These are phyloP conservation scores for Columba janthina DNA, from an alignment of 2,113 vertebrate species.

Conservation along the genomic window DNA sequence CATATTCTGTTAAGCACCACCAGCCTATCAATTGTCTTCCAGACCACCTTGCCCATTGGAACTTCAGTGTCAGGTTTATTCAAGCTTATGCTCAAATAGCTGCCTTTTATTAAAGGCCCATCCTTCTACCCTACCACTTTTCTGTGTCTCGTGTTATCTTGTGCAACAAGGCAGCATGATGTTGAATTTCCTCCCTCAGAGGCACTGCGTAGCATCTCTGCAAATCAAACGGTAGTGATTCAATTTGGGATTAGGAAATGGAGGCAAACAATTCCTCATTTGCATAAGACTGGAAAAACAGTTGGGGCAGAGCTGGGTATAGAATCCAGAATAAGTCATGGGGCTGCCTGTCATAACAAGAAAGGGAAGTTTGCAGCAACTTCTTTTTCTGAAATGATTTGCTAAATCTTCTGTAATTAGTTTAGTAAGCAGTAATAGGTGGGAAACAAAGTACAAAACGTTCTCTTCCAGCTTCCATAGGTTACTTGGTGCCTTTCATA, in stretches of 20 bases:
- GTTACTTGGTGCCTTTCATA: neutral
- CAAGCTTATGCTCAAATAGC: neutral
- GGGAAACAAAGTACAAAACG: neutral
- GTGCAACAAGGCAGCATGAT: neutral
- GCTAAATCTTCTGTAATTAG: slow-evolving; percentile 18
- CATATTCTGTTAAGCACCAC: neutral
- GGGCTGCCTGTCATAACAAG: slow-evolving; percentile 6
- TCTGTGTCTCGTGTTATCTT: neutral
- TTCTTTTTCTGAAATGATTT: neutral
- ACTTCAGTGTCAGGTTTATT: neutral
- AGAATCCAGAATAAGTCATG: neutral
- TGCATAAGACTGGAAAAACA: neutral
- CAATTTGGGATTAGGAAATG: neutral
- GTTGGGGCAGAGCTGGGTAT: neutral
- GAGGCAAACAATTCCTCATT: neutral
- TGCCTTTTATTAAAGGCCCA: neutral
- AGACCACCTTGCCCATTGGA: neutral
- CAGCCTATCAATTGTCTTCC: neutral
- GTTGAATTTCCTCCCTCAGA: neutral
- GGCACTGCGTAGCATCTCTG: neutral
- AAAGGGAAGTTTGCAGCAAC: neutral
- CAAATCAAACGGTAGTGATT: neutral
- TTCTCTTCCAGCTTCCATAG: neutral
- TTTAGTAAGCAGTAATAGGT: slow-evolving; percentile 7
- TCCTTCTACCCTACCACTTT: neutral